These are phyloP conservation scores for Brachionus manjavacas DNA, from an alignment of 1,140 invertebrate genomes.

Conservation along the genomic window DNA sequence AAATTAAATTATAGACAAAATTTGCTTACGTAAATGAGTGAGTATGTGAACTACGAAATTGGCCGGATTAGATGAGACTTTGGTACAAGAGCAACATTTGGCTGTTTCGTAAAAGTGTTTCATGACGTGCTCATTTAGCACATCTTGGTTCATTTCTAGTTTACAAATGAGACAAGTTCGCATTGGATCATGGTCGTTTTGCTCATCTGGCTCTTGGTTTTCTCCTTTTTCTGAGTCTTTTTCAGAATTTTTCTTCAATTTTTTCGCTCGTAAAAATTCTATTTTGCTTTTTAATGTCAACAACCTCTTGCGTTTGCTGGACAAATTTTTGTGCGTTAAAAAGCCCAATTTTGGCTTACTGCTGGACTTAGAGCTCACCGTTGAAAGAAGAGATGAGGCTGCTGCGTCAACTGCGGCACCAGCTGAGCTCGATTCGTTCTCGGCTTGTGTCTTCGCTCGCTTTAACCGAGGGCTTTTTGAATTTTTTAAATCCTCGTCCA, in stretches of 20 bases:
- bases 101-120: conserved; percentile 34
- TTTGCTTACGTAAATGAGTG: conserved; percentile 29
- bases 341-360: not conserved
- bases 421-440: not conserved
- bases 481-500: not conserved
- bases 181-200: conserved; percentile 21
- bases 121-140: not conserved
- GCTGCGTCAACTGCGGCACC: not conserved
- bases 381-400: not conserved
- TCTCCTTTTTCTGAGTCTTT: not conserved
- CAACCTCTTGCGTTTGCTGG: not conserved
- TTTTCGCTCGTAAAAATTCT: not conserved
- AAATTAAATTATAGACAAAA: not conserved
- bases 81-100: conserved; percentile 4
- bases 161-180: conserved; percentile 5
- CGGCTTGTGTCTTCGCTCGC: not conserved
- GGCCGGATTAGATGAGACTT: conserved; percentile 18
- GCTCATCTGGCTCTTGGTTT: not conserved
- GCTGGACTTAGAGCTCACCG: not conserved
- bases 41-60: conserved; percentile 26
- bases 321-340: not conserved
- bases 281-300: conserved; percentile 8
- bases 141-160: not conserved
- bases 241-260: not conserved
- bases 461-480: not conserved